Evolutionary conservation across 1,140 invertebrate genomes (phyloP), one percentile per base, ranked within the genome.

Genomic region (Eriosoma lanigerum): DNA sequence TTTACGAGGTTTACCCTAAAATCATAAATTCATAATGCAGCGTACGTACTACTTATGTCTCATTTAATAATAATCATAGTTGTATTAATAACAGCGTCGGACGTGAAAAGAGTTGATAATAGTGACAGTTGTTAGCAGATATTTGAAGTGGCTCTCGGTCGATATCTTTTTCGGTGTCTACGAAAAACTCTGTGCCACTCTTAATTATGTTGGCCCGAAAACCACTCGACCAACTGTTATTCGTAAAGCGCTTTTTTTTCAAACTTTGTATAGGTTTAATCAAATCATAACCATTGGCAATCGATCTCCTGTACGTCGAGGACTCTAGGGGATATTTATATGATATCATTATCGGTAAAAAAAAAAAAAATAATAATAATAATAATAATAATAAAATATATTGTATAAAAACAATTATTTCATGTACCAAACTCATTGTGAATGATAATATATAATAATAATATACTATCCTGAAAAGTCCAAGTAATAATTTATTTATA

Each of bases 161-260:
- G 38, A 26, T n/a, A 19, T 78, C 15, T 62, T 78, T 78, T 78
- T 78, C 38, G 5, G 38, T n/a, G 75, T 21, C 2, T 38, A n/a
- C 75, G 24, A 62, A 60, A 78, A 56, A 68, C 44, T 68, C 21
- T 19, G 52, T 24, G 32, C 54, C 38, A 62, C 44, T 46, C 75
- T 48, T 58, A 76, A 60, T 78, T 62, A 62, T 56, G 38, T 26
- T 12, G 12, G 75, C 44, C 32, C 38, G 38, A 62, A 44, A 78
- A 78, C 56, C 75, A 78, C 75, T 78, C 56, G 75, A 78, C 75
- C 75, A 78, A 78, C 75, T 78, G 75, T 78, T 78, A 56, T 62
- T 17, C 46, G 15, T 24, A n/a, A 52, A 52, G 10, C 8, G 12
- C 12, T 58, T 24, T 58, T n/a, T 46, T 44, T 44, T 29, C 15